A percentile compares a stretch with the other conserved stretches of the same genome.
Conservation (phyloP, 2,888 invertebrate genomes). For the Tipula helvola region DNA sequence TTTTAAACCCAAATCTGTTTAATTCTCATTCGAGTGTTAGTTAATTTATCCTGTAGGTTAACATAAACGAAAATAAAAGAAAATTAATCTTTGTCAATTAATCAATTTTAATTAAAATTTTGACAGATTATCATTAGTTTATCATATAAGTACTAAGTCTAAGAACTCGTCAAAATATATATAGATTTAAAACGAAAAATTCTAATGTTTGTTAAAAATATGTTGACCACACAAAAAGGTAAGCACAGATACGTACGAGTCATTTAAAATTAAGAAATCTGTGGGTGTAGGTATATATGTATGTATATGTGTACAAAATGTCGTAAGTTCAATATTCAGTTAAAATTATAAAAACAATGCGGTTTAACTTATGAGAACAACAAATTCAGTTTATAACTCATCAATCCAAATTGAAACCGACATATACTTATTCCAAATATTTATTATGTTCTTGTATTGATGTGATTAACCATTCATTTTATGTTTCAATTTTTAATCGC, state of each 20-base stretch:
- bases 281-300: neutral
- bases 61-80: neutral
- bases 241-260: too few relatives aligned
- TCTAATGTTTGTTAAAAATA: neutral
- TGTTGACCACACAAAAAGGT: neutral
- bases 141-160: neutral
- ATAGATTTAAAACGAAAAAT: neutral
- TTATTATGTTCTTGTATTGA: too few relatives aligned
- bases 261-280: too few relatives aligned
- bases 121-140: neutral
- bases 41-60: neutral
- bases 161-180: neutral
- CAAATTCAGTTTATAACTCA: too few relatives aligned
- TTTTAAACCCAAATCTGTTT: too few relatives aligned
- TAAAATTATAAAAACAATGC: too few relatives aligned
- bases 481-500: too few relatives aligned
- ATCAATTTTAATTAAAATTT: neutral
- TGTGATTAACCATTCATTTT: too few relatives aligned
- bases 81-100: neutral
- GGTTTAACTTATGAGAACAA: too few relatives aligned
- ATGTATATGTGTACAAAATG: neutral
- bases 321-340: neutral
- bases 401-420: too few relatives aligned
- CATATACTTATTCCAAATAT: too few relatives aligned
- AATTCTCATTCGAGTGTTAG: neutral